Evolutionary conservation across 2,888 invertebrate genomes (phyloP), one percentile per base, ranked within the genome.

Genomic region (Cenopis cana): DNA sequence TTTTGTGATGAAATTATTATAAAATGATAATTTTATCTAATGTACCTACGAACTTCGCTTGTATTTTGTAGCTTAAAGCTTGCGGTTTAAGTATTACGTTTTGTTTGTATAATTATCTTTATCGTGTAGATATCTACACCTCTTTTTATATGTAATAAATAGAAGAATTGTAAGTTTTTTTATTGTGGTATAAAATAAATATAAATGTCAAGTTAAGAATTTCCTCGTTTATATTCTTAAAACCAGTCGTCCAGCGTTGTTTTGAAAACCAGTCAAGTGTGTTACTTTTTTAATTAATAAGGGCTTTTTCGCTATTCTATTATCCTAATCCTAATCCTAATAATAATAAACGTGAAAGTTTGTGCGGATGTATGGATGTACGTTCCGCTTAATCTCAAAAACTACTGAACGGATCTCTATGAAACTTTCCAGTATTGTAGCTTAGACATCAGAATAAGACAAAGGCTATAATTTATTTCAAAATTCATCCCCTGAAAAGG

Each of bases 181-280:
- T 84, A 85, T 85, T 89, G 87, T 89, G 85, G 79, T 86, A 85
- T 85, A 81, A 87, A 84, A 85, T 83, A 84, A 85, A 85, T 81
- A 85, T 84, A 85, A 82, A 86, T 81, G 82, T 87, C 82, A 83
- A 82, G 76, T 78, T 74, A 69, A 64, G 29, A 68, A 61, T 74
- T 74, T 66, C 50, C 73, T 78, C 74, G 76, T 76, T 79, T 52
- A 74, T 76, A 76, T 72, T n/a, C 14, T 0, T 33, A 33, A 33
- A 5, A 33, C 33, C 2, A 33, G 5, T 4, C 5, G 2, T 4
- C n/a, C n/a, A n/a, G n/a, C n/a, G n/a, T n/a, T n/a, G n/a, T n/a
- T n/a, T n/a, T n/a, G n/a, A 8, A 33, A 33, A 33, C 33, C 33
- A 33, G 33, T 33, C 33, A 2, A 33, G 12, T 11, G 9, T 18